Base-by-base conservation (phyloP, 1,140 invertebrate species). In the Chrysomallon squamiferum region DNA sequence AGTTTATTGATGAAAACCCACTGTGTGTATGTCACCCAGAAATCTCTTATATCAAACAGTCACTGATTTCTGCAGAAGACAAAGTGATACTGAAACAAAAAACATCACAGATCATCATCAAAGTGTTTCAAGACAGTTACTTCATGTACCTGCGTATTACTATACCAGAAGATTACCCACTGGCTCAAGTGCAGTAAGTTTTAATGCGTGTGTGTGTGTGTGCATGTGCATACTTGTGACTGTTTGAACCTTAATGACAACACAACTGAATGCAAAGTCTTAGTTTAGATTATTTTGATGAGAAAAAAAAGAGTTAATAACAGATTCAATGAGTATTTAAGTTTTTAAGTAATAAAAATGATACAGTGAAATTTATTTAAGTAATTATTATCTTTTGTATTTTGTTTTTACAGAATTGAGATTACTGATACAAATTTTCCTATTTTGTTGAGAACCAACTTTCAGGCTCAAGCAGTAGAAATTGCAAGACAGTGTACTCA, bases 11-110 rank as follows among this genome's bases (percentile, higher is more conserved):
- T 30, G 90, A 92, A 49, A 92, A 92, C 85, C 90, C 91, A 0
- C 83, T 93, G 7, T 90, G 89, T 75, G 90, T 91, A 47, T 92
- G 91, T 74, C 90, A 91, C 54, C 90, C 92, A 75, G 92, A 93
- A 84, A 91, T 93, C 60, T 86, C 88, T 63, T 76, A 85, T 22
- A 81, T 93, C 52, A 90, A 91, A 65, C 76, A 78, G 56, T 82
- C 87, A 59, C 73, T 89, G 13, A 27, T 80, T 30, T 69, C 71
- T 4, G 76, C 80, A 7, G 66, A 29, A 2, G 90, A 91, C 80
- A 88, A 88, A 66, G 75, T 93, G 2, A 91, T 91, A 83, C 76
- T 92, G 47, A 90, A 89, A 60, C 91, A 93, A 74, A 92, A 91
- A 77, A 86, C 83, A 38, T 90, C 91, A 9, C 86, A 87, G 66